These are phyloP conservation scores for Protaetia brevitarsis DNA, from an alignment of 1,140 invertebrate species.

Conservation along the genomic window DNA sequence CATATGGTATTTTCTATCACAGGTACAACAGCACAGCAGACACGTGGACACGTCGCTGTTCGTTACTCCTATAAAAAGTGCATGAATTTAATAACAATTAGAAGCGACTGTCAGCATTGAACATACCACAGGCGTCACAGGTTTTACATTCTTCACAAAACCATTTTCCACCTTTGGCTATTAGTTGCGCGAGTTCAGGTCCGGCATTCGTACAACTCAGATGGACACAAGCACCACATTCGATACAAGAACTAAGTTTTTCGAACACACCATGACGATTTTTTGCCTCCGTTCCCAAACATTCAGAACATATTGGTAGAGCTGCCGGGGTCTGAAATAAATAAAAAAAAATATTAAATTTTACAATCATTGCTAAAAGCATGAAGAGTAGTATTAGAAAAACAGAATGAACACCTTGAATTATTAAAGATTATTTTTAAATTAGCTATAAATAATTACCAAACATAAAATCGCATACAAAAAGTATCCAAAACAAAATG, in stretches of 20 bases:
- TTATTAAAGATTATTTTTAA: too few relatives aligned
- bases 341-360: neutral
- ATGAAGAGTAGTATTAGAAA: too few relatives aligned
- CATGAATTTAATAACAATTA: too few relatives aligned
- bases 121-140: constrained; percentile 63
- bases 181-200: constrained; percentile 61
- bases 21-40: constrained; percentile 76
- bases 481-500: too few relatives aligned
- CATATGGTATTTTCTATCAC: constrained; percentile 76
- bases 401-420: too few relatives aligned
- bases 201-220: constrained; percentile 67
- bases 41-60: constrained; percentile 64
- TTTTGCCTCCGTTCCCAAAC: constrained; percentile 71
- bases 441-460: too few relatives aligned
- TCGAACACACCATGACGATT: constrained; percentile 65
- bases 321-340: constrained; percentile 55
- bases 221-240: constrained; percentile 79
- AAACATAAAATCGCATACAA: too few relatives aligned
- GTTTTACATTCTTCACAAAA: constrained; percentile 81
- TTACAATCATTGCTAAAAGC: neutral
- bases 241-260: constrained; percentile 69
- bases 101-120: too few relatives aligned
- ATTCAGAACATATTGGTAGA: constrained; percentile 77
- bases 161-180: constrained; percentile 69
- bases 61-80: constrained; percentile 42